Evolutionary conservation across 2,113 vertebrate genomes (phyloP), one percentile per base, ranked within the genome.

Genomic region (Synodontis membranacea): DNA sequence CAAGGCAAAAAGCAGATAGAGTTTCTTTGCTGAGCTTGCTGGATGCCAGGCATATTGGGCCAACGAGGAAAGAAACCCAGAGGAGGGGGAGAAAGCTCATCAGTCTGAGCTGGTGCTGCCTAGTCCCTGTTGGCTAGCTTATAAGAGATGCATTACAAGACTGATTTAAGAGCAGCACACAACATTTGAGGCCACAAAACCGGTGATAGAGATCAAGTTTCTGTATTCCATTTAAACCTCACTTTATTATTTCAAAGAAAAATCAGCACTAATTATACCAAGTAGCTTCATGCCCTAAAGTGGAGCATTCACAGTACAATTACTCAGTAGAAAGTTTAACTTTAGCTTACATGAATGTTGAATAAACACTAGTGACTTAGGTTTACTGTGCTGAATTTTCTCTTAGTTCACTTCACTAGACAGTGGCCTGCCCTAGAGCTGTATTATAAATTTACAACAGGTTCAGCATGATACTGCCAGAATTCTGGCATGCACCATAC

Each of bases 21-120:
- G 89, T 95, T 96, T 96, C 95, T 34, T 88, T 96, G 96, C 94
- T 94, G 94, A 95, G 94, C 93, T 78, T 89, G 91, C 88, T 91
- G 88, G 91, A 95, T 94, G 91, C 93, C 94, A 93, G 91, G 89
- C 92, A 93, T 91, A 82, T 89, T 89, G 37, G 66, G 42, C 74
- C 60, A 25, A 60, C 48, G 23, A 48, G 84, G 74, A 48, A 80
- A 48, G 54, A 50, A 19, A 60, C 74, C 64, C 56, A 79, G 66
- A 60, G 80, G 87, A 83, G 89, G 0, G 19, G 86, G 88, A 89
- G 50, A 90, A 90, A 91, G 87, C 56, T 66, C 44, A 78, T 82
- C 42, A 76, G 56, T 83, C 25, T 64, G 80, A 87, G 80, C 44
- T 66, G 12, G 56, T 66, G 10, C 28, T 34, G 15, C 21, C 42